These are phyloP conservation scores for Drosophila peninsularis DNA, from an alignment of 2,888 invertebrate species.

Conservation along the genomic window DNA sequence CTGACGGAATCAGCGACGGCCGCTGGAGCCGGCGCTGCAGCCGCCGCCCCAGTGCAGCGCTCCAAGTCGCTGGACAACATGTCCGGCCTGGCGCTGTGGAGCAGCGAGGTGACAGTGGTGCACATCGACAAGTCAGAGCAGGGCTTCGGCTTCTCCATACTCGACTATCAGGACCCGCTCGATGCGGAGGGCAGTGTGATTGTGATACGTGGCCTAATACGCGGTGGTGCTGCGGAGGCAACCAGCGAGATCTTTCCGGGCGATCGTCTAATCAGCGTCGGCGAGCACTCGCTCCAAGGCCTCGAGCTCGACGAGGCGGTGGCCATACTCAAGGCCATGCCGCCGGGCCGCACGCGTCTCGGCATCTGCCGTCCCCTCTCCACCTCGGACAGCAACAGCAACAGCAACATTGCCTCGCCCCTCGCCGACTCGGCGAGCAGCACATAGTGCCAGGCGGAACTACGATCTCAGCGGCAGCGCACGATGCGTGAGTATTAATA, in stretches of 20 bases:
- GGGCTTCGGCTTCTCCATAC: slow-evolving; percentile 98
- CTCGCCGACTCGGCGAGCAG: slow-evolving; percentile 82
- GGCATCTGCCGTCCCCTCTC: slow-evolving; percentile 93
- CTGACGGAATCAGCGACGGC: slow-evolving; percentile 87
- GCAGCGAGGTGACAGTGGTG: slow-evolving; percentile 95
- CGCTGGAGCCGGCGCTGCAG: slow-evolving; percentile 33
- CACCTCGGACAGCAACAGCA: slow-evolving; percentile 85
- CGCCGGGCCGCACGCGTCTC: slow-evolving; percentile 94
- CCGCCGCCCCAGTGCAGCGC: slow-evolving; percentile 84
- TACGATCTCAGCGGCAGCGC: slow-evolving; percentile 7
- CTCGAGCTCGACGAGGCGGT: slow-evolving; percentile 97
- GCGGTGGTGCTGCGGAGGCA: slow-evolving; percentile 98
- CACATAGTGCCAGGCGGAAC: slow-evolving; percentile 81
- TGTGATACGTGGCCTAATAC: slow-evolving; percentile 98
- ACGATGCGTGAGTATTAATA: slow-evolving; percentile 76
- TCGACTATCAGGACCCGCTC: slow-evolving; percentile 98
- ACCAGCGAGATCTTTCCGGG: slow-evolving; percentile 98
- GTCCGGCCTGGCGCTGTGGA: slow-evolving; percentile 98
- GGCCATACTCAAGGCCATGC: slow-evolving; percentile 96
- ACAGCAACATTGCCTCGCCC: slow-evolving; percentile 85
- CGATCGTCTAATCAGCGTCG: slow-evolving; percentile 96
- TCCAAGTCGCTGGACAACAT: slow-evolving; percentile 98
- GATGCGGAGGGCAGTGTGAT: slow-evolving; percentile 98
- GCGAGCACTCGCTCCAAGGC: slow-evolving; percentile 95
- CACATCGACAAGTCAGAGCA: slow-evolving; percentile 96